Conservation (phyloP, 2,797 vertebrate species). For the Crocidura indochinensis region DNA sequence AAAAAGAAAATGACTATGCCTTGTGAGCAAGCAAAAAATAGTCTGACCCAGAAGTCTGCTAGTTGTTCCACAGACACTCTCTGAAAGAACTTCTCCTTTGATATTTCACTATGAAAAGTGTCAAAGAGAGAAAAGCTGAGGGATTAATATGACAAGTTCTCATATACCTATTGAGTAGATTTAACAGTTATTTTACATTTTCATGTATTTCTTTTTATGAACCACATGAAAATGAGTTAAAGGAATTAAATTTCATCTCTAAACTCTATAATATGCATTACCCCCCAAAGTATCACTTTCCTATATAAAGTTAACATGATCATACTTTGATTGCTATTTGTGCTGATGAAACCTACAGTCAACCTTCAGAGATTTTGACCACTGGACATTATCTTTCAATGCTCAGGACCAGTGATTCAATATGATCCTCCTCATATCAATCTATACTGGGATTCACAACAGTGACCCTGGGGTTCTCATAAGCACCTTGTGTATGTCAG, state of each 20-base stretch:
- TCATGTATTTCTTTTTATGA: background rate
- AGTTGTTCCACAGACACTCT: background rate
- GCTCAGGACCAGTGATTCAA: too few relatives aligned
- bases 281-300: background rate
- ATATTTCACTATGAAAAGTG: slow-evolving; percentile 31
- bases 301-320: background rate
- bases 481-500: too few relatives aligned
- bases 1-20: background rate
- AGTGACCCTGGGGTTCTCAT: too few relatives aligned
- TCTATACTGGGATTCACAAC: too few relatives aligned
- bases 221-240: background rate
- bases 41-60: background rate
- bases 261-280: background rate
- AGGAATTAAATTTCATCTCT: slow-evolving; percentile 7
- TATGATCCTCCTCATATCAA: too few relatives aligned
- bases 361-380: too few relatives aligned
- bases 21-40: background rate
- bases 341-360: too few relatives aligned
- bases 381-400: too few relatives aligned
- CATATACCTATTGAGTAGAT: background rate
- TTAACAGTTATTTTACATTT: background rate
- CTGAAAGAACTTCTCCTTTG: background rate
- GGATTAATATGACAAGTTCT: background rate
- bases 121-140: slow-evolving; percentile 17
- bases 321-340: background rate